These are phyloP conservation scores for Potamarius usumacintae DNA, from an alignment of 2,113 vertebrate genomes.

Conservation along the genomic window DNA sequence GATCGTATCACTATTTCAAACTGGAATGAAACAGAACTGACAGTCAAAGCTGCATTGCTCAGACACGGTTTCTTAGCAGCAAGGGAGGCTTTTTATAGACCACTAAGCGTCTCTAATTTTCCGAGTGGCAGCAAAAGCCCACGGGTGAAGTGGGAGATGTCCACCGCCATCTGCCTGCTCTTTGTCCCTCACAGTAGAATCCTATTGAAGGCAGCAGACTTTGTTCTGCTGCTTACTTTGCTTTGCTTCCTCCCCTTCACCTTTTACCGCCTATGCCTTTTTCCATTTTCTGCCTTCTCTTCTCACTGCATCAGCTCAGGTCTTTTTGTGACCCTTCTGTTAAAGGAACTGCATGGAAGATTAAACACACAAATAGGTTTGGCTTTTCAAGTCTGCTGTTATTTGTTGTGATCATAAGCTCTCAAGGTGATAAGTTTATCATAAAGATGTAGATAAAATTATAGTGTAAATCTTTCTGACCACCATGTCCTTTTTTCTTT, in stretches of 20 bases:
- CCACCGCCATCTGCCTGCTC: conserved; percentile 26
- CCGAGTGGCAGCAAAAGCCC: conserved; percentile 32
- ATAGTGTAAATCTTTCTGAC: background rate
- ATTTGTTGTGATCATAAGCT: background rate
- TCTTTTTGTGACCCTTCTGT: background rate
- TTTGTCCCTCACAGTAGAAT: conserved; percentile 24
- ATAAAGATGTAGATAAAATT: background rate
- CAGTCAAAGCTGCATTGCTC: background rate
- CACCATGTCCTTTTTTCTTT: background rate
- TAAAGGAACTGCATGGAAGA: conserved; percentile 9
- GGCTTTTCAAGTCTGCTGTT: background rate
- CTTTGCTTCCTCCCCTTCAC: background rate
- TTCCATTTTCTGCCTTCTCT: background rate
- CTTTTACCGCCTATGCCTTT: conserved; percentile 14
- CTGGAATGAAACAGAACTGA: background rate
- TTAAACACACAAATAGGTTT: background rate
- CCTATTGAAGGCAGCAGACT: conserved; percentile 2
- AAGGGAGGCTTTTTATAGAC: conserved; percentile 42
- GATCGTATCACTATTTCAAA: background rate
- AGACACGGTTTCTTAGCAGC: conserved; percentile 11
- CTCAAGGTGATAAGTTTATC: background rate
- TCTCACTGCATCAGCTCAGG: background rate
- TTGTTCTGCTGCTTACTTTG: conserved; percentile 3
- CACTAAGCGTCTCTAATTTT: conserved; percentile 37
- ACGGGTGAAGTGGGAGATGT: conserved; percentile 32